A percentile compares a stretch with the other conserved stretches of the same genome.
Conservation (phyloP, 2,797 vertebrate genomes). For the Galagoides demidoff region DNA sequence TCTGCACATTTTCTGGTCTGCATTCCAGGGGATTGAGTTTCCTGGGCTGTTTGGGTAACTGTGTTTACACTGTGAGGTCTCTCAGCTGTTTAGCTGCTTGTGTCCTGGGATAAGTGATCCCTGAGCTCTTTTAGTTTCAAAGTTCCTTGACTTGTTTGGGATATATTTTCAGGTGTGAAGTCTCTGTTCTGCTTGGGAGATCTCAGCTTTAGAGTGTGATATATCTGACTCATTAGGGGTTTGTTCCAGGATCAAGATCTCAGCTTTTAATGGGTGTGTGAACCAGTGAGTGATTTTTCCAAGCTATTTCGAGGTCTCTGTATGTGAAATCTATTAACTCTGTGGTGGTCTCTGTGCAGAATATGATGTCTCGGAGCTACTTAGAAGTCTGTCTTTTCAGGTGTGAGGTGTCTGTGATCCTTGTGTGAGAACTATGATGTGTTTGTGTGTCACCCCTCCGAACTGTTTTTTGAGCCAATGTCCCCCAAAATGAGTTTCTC, state of each 20-base stretch:
- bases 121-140: constrained; percentile 18
- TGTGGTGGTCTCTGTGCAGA: background rate
- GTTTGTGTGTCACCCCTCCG: background rate
- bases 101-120: background rate
- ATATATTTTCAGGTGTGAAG: constrained; percentile 3
- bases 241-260: background rate
- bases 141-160: constrained; percentile 20
- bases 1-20: constrained; percentile 30
- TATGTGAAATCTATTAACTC: constrained; percentile 20
- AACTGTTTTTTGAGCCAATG: constrained; percentile 23
- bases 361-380: background rate
- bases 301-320: background rate
- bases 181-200: background rate
- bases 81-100: background rate
- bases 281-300: background rate
- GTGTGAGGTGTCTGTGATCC: background rate
- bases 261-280: background rate
- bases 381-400: constrained; percentile 21
- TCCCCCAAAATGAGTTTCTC: constrained; percentile 15
- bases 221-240: background rate
- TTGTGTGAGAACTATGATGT: background rate
- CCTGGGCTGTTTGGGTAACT: background rate
- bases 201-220: background rate
- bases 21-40: constrained; percentile 44
- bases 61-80: background rate